Evolutionary conservation across 1,140 invertebrate species (phyloP).

Genomic region (Camponotus floridanus): DNA sequence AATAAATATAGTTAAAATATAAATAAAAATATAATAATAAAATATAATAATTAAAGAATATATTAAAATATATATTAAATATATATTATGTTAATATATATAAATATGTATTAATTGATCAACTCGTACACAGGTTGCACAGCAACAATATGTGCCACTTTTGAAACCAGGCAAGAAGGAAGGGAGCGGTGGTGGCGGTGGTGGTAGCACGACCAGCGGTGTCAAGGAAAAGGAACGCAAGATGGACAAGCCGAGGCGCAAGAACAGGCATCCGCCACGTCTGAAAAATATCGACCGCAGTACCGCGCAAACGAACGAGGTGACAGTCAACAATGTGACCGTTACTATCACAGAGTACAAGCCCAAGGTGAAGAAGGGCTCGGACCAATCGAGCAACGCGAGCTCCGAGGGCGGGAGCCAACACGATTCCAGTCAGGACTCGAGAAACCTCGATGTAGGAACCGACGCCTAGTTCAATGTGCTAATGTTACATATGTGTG

Average conservation of each 20-base stretch:
- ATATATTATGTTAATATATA: no score
- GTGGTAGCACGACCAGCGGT: constrained; percentile 87
- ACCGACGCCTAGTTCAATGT: constrained; percentile 82
- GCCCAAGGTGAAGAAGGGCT: constrained; percentile 90
- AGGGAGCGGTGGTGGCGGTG: constrained; percentile 83
- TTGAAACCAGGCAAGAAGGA: constrained; percentile 88
- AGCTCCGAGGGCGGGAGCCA: constrained; percentile 89
- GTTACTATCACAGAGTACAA: constrained; percentile 99
- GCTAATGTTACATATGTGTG: constrained; percentile 70
- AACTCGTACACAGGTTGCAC: constrained; percentile 78
- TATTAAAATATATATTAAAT: no score
- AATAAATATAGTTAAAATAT: no score
- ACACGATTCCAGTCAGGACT: constrained; percentile 89
- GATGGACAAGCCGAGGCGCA: constrained; percentile 83
- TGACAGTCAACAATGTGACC: constrained; percentile 98
- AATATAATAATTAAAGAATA: no score
- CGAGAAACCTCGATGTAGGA: constrained; percentile 86
- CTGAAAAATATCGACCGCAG: constrained; percentile 96
- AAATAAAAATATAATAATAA: no score
- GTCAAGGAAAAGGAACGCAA: constrained; percentile 86
- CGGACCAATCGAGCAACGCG: constrained; percentile 87
- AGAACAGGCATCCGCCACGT: constrained; percentile 89
- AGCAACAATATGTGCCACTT: constrained; percentile 91
- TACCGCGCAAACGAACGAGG: constrained; percentile 95
- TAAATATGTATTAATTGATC: background rate